phyloP scores from a whole-genome alignment of 1,140 invertebrate species.

The Drosophila subobscura region DNA sequence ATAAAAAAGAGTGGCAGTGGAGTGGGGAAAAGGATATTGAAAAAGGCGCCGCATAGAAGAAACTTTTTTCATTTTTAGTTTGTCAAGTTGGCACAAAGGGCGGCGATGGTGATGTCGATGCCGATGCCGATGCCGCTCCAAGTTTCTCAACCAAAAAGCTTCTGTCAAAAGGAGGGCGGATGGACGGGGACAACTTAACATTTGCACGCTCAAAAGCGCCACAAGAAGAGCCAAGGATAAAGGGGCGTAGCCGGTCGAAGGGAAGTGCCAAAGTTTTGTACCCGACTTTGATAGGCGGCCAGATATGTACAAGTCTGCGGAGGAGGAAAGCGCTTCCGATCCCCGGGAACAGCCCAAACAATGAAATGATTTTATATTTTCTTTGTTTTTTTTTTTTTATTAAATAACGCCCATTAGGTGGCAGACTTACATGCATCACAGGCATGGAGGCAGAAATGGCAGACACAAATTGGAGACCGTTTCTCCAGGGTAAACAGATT shows the following conservation, averaged over 20 bases:
- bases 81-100: constrained; percentile 80
- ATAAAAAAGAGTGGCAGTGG: not conserved
- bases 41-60: constrained; percentile 74
- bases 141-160: constrained; percentile 62
- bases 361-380: too few relatives aligned
- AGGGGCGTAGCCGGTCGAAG: constrained; percentile 12
- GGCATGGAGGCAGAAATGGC: too few relatives aligned
- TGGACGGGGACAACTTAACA: constrained; percentile 56
- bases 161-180: not conserved
- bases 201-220: constrained; percentile 63
- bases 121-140: constrained; percentile 22
- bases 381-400: too few relatives aligned
- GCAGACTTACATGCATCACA: too few relatives aligned
- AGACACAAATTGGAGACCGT: too few relatives aligned
- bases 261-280: constrained; percentile 44
- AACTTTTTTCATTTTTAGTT: constrained; percentile 82
- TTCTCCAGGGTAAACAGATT: too few relatives aligned
- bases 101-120: constrained; percentile 34
- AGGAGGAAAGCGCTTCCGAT: too few relatives aligned
- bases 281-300: constrained; percentile 22
- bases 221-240: constrained; percentile 38
- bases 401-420: too few relatives aligned
- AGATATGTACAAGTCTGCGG: too few relatives aligned
- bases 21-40: constrained; percentile 63
- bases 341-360: too few relatives aligned